phyloP scores from a whole-genome alignment of 2,113 vertebrate species.

The Puma concolor region DNA sequence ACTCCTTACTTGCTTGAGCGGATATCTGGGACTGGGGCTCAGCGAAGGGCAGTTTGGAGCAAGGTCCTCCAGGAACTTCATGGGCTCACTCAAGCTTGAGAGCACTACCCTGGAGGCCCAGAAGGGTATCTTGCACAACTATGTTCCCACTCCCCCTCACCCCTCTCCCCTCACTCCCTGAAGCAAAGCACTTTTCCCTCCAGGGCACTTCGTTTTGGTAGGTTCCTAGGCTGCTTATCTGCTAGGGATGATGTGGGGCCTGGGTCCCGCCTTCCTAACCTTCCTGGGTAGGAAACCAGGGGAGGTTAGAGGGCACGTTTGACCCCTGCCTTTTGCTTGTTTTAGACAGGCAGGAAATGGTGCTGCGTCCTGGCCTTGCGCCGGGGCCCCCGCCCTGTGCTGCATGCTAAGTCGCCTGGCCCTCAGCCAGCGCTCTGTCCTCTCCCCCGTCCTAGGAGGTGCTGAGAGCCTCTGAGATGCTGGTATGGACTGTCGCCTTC shows the following conservation, averaged over 20 bases:
- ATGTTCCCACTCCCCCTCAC: neutral
- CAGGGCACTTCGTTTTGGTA: neutral
- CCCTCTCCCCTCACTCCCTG: neutral
- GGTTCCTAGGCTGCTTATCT: neutral
- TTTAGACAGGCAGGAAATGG: neutral
- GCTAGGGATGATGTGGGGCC: neutral
- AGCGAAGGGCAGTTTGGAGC: neutral
- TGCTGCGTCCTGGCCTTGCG: neutral
- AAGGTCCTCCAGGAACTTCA: neutral
- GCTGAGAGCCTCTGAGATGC: neutral
- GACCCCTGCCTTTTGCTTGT: neutral
- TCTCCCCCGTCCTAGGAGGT: neutral
- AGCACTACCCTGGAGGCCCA: neutral
- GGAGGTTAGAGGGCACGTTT: neutral
- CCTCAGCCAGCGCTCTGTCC: no score
- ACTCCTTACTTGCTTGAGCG: neutral
- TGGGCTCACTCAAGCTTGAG: neutral
- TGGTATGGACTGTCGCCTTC: neutral
- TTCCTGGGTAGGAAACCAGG: neutral
- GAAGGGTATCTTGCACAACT: neutral
- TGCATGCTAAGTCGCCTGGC: neutral
- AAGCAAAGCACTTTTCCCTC: neutral
- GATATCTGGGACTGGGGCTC: rapidly evolving
- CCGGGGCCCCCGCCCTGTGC: neutral
- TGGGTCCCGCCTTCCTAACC: neutral